Conservation (phyloP, 1,140 invertebrate species). For the Plutomurus gul region DNA sequence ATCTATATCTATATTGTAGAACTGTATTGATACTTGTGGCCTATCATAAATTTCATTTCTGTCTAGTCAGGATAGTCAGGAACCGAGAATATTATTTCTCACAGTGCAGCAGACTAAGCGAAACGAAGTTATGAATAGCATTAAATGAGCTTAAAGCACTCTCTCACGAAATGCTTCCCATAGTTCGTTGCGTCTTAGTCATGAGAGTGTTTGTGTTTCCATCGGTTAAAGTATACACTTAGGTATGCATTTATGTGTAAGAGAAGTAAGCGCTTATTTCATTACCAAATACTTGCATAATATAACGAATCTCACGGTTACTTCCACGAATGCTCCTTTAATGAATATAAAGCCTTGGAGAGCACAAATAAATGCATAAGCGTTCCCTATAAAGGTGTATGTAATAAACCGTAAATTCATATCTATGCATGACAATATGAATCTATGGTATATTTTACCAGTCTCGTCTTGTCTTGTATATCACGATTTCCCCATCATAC, state of each 20-base stretch:
- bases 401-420: too few relatives aligned
- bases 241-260: too few relatives aligned
- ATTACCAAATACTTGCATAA: too few relatives aligned
- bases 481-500: neutral
- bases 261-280: too few relatives aligned
- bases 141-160: constrained; percentile 6
- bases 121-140: constrained; percentile 2
- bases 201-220: too few relatives aligned
- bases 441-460: neutral
- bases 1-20: neutral
- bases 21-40: neutral
- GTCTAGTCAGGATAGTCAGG: neutral
- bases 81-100: neutral
- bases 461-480: neutral
- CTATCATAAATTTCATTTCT: neutral
- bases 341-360: too few relatives aligned
- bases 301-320: too few relatives aligned
- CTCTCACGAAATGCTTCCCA: neutral
- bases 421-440: neutral
- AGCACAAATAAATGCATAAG: too few relatives aligned
- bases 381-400: too few relatives aligned
- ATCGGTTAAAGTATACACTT: too few relatives aligned
- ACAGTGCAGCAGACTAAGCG: neutral
- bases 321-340: too few relatives aligned
- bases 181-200: neutral